Percentiles rank a stretch among this genome's conserved stretches.
phyloP scores from a whole-genome alignment of 2,113 vertebrate genomes.

The Myiopsitta monachus region DNA sequence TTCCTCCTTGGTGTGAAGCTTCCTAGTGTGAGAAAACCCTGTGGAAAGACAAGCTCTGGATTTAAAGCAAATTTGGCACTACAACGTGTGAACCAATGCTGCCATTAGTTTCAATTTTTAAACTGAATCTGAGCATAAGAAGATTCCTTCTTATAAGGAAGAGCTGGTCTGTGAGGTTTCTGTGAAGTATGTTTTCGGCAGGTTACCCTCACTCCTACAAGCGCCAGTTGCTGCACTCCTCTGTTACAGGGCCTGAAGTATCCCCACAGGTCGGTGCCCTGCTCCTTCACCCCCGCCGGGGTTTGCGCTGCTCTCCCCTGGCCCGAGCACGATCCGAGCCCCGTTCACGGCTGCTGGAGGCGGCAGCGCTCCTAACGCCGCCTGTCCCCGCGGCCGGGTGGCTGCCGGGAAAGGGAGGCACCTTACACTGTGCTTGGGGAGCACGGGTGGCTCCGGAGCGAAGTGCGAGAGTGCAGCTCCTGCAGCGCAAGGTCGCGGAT shows the following conservation, averaged over 20 bases:
- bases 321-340: not conserved
- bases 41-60: not conserved
- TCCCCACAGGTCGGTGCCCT: accelerated
- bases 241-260: accelerated
- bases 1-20: not conserved
- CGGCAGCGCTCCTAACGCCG: accelerated
- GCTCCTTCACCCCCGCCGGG: accelerated
- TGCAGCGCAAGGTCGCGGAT: accelerated
- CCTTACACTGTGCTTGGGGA: no score
- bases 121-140: not conserved
- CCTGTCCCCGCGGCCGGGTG: accelerated
- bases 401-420: not conserved
- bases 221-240: not conserved
- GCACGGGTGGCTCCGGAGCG: accelerated
- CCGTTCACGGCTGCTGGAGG: not conserved
- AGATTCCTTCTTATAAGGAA: no score
- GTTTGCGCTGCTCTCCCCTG: accelerated
- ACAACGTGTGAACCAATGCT: not conserved
- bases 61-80: not conserved
- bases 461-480: accelerated
- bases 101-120: not conserved
- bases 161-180: not conserved
- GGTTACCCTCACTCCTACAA: not conserved
- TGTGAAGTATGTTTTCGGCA: not conserved
- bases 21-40: not conserved